A percentile compares a stretch with the other conserved stretches of the same genome.
phyloP scores from a whole-genome alignment of 2,888 invertebrate genomes.

The Diarsia mendica region DNA sequence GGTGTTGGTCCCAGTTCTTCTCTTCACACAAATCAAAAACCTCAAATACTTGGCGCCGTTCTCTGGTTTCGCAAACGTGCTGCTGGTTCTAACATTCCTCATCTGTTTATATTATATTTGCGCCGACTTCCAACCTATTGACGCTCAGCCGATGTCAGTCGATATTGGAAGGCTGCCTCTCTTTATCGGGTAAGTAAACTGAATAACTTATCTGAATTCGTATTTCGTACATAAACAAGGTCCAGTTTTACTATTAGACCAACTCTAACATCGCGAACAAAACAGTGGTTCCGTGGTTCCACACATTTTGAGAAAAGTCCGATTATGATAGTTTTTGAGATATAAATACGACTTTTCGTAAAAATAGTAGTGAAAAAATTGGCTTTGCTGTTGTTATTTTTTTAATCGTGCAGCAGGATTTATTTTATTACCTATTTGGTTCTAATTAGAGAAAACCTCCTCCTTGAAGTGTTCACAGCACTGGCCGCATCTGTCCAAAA shows the following conservation, averaged over 20 bases:
- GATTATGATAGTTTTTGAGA: not conserved
- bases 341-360: not conserved
- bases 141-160: slow-evolving; percentile 89
- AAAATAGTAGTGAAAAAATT: too few relatives aligned
- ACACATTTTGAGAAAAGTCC: too few relatives aligned
- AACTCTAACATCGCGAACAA: too few relatives aligned
- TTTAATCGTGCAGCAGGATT: not conserved
- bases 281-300: too few relatives aligned
- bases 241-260: too few relatives aligned
- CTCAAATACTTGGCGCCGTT: slow-evolving; percentile 96
- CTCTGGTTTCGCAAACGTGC: slow-evolving; percentile 96
- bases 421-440: not conserved
- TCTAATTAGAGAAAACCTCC: not conserved
- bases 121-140: slow-evolving; percentile 83
- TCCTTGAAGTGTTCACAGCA: not conserved
- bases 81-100: slow-evolving; percentile 94
- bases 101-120: slow-evolving; percentile 96
- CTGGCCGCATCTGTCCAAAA: not conserved
- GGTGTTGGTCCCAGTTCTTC: slow-evolving; percentile 82
- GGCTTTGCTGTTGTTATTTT: too few relatives aligned
- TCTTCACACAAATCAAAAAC: slow-evolving; percentile 91
- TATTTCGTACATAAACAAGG: not conserved
- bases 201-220: not conserved
- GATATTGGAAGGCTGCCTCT: slow-evolving; percentile 92
- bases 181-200: slow-evolving; percentile 92